Base-by-base conservation (phyloP, 2,888 invertebrate species). In the Ormia ochracea region DNA sequence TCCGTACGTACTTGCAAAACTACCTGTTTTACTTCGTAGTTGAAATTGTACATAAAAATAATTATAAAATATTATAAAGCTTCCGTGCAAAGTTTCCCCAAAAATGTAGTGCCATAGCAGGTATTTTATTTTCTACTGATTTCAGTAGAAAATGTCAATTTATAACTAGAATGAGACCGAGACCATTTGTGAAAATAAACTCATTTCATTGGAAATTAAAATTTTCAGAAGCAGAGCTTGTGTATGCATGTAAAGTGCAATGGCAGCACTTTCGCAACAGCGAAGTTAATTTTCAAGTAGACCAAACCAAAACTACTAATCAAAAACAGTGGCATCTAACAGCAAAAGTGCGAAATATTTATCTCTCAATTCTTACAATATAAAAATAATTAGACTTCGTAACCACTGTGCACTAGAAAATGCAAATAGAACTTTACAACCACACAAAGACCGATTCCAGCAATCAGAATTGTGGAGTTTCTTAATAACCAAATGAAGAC, bases 401-500 rank as follows among this genome's bases (percentile, higher is more conserved):
- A 66, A 9, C 58, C 74, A 66, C 74, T 74, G 66, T 63, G 26
- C 23, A 23, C n/a, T 31, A 21, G 19, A 58, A 58, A 74, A 58
- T 74, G 48, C 65, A 74, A 31, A 21, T 41, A 6, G 58, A 58
- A 48, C 26, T 58, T 38, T 21, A 75, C 38, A 50, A 33, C 21
- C 14, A 23, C 33, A 45, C 52, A 28, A 63, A 70, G 28, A 36
- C 26, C 43, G 54, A 21, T 5, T 4, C 28, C 52, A 14, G 33
- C 68, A 73, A 65, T 66, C 61, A 63, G 54, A 59, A 9, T 45
- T 23, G 38, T 4, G 45, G 52, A 26, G 26, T 65, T 59, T 70
- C 33, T 70, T 65, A 63, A 50, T 66, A 75, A 73, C 48, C 56
- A 69, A 73, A 77, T 65, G 48, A 63, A 70, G 61, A 74, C 58